These are phyloP conservation scores for Orchesella cincta DNA, from an alignment of 1,140 invertebrate species.

Conservation along the genomic window DNA sequence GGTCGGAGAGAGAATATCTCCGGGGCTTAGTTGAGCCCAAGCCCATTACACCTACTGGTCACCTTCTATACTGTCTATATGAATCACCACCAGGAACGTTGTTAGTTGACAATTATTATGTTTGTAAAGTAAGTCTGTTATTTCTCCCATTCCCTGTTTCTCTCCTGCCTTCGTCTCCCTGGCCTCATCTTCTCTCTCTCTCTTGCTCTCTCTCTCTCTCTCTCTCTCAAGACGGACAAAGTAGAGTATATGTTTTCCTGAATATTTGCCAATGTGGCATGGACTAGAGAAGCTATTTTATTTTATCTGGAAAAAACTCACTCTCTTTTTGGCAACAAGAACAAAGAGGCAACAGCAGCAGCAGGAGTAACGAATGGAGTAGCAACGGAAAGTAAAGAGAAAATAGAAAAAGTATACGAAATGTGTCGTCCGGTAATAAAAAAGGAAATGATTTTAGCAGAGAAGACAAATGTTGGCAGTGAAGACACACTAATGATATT, in stretches of 20 bases:
- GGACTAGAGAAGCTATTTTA: too few relatives aligned
- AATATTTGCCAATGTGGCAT: background rate
- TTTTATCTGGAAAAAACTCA: too few relatives aligned
- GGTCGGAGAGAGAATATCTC: too few relatives aligned
- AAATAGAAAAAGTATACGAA: background rate
- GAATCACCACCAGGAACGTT: too few relatives aligned
- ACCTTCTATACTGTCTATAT: too few relatives aligned
- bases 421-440: conserved; percentile 17
- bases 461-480: conserved; percentile 15
- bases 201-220: background rate
- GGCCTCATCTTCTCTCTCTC: background rate
- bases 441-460: background rate
- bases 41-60: too few relatives aligned
- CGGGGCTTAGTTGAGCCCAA: too few relatives aligned
- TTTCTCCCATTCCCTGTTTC: background rate
- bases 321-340: too few relatives aligned
- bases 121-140: background rate
- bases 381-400: background rate
- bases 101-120: background rate
- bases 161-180: background rate
- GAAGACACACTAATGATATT: conserved; percentile 6
- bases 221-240: background rate
- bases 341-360: too few relatives aligned
- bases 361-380: background rate
- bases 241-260: background rate